These are phyloP conservation scores for Calosoma granatense DNA, from an alignment of 1,140 invertebrate genomes.

Conservation along the genomic window DNA sequence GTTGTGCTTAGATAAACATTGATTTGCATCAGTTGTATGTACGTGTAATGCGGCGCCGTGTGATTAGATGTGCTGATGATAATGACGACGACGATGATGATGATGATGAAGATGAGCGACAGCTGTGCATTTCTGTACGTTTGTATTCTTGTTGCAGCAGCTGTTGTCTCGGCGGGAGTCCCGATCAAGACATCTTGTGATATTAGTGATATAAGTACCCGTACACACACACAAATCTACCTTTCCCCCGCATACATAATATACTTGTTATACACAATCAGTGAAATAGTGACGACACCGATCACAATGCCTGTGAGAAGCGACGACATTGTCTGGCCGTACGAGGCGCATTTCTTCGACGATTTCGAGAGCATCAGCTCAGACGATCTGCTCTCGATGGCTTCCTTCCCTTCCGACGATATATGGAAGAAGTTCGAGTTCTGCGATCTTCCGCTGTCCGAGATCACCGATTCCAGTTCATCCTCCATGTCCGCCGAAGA, in stretches of 20 bases:
- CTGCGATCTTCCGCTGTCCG: conserved; percentile 13
- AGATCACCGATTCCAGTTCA: background rate
- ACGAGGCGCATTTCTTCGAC: background rate
- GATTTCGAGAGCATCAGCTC: background rate
- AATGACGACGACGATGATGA: too few relatives aligned
- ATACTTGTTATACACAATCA: conserved; percentile 12
- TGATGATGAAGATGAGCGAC: conserved; percentile 11
- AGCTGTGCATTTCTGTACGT: too few relatives aligned
- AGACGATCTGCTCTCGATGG: background rate
- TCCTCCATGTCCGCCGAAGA: conserved; percentile 13
- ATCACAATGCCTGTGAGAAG: conserved; percentile 13
- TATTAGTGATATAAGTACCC: conserved; percentile 28
- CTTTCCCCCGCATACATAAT: too few relatives aligned
- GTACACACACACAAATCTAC: too few relatives aligned
- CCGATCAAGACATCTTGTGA: conserved; percentile 32
- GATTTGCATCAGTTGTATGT: too few relatives aligned
- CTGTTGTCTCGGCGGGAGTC: conserved; percentile 28
- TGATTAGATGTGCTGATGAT: too few relatives aligned
- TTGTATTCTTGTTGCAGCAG: conserved; percentile 29
- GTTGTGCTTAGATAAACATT: background rate
- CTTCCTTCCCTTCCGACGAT: conserved; percentile 23
- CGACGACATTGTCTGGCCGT: background rate
- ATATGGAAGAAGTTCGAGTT: conserved; percentile 30
- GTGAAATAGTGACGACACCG: conserved; percentile 11
- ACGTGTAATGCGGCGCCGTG: too few relatives aligned